These are phyloP conservation scores for Menidia beryllina DNA, from an alignment of 2,113 vertebrate genomes.

Conservation along the genomic window DNA sequence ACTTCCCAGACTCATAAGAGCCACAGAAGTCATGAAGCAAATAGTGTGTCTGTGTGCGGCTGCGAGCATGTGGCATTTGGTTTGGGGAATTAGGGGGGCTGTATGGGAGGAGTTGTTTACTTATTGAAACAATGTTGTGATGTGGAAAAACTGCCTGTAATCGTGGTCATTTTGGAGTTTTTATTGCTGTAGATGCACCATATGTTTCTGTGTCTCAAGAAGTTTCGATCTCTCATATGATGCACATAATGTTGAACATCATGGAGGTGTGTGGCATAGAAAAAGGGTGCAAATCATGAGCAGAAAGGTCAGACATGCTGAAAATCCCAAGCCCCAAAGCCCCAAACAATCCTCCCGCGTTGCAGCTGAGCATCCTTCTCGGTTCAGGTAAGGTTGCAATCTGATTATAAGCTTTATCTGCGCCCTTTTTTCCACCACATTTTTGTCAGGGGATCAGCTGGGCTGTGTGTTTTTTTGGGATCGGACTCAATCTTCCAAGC, in stretches of 20 bases:
- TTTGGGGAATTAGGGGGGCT: neutral
- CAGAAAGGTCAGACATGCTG: neutral
- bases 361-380: no score
- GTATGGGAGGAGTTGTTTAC: neutral
- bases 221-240: no score
- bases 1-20: neutral
- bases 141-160: no score
- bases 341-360: neutral
- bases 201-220: neutral
- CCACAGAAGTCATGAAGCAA: neutral
- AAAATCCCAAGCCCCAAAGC: neutral
- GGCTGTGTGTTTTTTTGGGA: no score
- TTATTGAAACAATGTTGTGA: neutral
- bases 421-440: no score
- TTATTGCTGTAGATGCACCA: constrained; percentile 5
- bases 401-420: no score
- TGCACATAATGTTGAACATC: neutral
- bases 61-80: neutral
- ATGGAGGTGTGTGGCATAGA: neutral
- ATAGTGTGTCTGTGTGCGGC: neutral
- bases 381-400: no score
- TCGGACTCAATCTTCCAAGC: no score
- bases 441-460: no score
- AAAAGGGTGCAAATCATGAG: neutral
- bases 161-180: neutral